Evolutionary conservation across 2,888 invertebrate species (phyloP), one percentile per base, ranked within the genome.

Genomic region (Incurvaria masculella): DNA sequence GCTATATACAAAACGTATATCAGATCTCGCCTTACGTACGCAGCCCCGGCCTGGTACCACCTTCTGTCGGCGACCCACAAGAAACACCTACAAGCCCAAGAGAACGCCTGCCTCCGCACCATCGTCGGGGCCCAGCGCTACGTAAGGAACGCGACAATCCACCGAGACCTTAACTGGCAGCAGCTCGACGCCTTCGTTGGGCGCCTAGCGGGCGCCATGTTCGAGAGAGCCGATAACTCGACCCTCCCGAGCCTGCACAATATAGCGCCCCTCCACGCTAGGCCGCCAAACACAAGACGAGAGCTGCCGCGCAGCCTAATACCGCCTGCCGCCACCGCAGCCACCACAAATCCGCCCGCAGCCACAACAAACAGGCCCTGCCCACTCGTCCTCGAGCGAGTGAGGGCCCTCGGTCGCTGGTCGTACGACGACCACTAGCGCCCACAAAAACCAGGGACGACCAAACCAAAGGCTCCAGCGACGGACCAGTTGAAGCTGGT

Each of bases 1-100:
- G 41, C 27, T 0, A 14, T 59, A 1, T 57, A 55, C 45, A 57
- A 57, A 8, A 50, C 43, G 0, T 57, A 57, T n/a, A 14, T 33
- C 4, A 8, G 33, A 8, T 33, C 33, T 8, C 47, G 51, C 2
- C 49, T 17, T n/a, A 33, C 33, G 14, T 14, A 33, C 33, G 33
- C 33, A n/a, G 14, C 49, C 49, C 2, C 50, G n/a, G 33, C 17
- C 18, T 46, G 41, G 46, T 45, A 45, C 39, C 21, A 20, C 45
- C 40, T 45, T 2, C 20, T 45, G 16, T 19, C 23, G 2, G 33
- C 20, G 4, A 6, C 40, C 11, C 4, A 33, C 11, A 33, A 33
- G 14, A 8, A 14, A 3, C 4, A n/a, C 4, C 8, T 33, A 3
- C 33, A 33, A 14, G 3, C 3, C 3, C 33, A 33, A n/a, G 33